Conservation (phyloP, 2,797 vertebrate genomes). For the Amblyopsis hoosieri region DNA sequence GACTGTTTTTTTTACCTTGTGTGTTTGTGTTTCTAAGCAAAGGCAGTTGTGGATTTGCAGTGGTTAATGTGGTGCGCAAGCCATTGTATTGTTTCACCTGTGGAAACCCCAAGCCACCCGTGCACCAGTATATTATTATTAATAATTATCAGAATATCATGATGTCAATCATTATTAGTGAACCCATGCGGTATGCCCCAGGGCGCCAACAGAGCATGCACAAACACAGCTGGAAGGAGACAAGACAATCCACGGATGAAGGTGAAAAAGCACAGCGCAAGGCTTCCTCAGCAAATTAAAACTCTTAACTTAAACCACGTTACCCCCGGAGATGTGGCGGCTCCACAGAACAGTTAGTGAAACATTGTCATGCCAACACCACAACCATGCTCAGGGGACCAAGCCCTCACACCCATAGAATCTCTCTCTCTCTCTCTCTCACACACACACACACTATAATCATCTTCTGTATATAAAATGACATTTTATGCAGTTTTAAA, state of each 20-base stretch:
- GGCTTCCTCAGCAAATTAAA: slow-evolving; percentile 62
- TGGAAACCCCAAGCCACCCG: slow-evolving; percentile 1
- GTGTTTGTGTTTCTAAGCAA: no score
- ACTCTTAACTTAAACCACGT: slow-evolving; percentile 52
- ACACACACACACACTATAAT: slow-evolving; percentile 15
- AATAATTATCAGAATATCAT: neutral
- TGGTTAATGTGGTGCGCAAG: no score
- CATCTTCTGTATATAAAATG: neutral
- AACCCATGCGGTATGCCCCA: slow-evolving; percentile 67
- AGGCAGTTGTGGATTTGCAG: no score
- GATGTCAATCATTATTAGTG: slow-evolving; percentile 52
- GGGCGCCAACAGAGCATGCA: slow-evolving; percentile 78
- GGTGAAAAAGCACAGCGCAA: slow-evolving; percentile 83
- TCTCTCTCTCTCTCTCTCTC: slow-evolving; percentile 7
- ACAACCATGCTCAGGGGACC: slow-evolving; percentile 78
- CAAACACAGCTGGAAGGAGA: slow-evolving; percentile 64
- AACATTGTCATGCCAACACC: slow-evolving; percentile 79
- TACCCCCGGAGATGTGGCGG: slow-evolving; percentile 93
- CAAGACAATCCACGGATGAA: slow-evolving; percentile 38
- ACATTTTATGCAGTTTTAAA: neutral
- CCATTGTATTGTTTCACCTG: neutral
- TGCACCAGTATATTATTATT: neutral
- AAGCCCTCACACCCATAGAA: slow-evolving; percentile 63
- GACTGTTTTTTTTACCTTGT: no score
- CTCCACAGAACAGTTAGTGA: slow-evolving; percentile 86